phyloP scores from a whole-genome alignment of 1,140 invertebrate species.

The Drosophila navojoa region DNA sequence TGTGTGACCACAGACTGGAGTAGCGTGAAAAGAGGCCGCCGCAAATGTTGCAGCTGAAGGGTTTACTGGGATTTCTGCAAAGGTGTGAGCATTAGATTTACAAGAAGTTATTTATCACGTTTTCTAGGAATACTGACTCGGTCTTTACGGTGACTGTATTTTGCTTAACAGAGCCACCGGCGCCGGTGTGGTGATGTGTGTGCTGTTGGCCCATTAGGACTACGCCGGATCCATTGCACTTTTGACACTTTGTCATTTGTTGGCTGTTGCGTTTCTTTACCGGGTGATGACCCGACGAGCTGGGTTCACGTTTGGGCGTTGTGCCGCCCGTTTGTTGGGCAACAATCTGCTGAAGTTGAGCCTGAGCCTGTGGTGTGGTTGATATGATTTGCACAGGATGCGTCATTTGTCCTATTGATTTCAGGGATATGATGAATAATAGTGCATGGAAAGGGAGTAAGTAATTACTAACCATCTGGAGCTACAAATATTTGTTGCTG shows the following conservation, averaged over 20 bases:
- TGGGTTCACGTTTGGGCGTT: conserved; percentile 66
- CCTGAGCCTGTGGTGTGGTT: conserved; percentile 74
- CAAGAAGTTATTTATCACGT: background rate
- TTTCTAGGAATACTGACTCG: conserved; percentile 61
- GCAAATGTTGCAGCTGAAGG: conserved; percentile 94
- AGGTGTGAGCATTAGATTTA: conserved; percentile 6
- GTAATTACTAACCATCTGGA: conserved; percentile 86
- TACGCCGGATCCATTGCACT: conserved; percentile 93
- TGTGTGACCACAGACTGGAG: conserved; percentile 93
- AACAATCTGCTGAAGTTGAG: conserved; percentile 74
- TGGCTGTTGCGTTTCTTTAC: conserved; percentile 92
- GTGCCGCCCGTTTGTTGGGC: conserved; percentile 68
- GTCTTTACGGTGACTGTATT: conserved; percentile 65
- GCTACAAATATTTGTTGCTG: conserved; percentile 86
- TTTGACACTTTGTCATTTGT: conserved; percentile 93
- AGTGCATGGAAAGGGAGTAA: conserved; percentile 70
- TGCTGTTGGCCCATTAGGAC: conserved; percentile 88
- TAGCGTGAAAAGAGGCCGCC: conserved; percentile 92
- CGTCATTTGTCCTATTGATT: conserved; percentile 63
- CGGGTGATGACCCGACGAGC: conserved; percentile 87
- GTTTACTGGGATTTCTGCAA: conserved; percentile 85
- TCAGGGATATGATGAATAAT: background rate
- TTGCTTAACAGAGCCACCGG: conserved; percentile 60
- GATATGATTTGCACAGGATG: conserved; percentile 79
- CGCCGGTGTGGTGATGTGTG: conserved; percentile 46